Conservation (phyloP, 1,140 invertebrate species). For the Brevipalpus yothersi region DNA sequence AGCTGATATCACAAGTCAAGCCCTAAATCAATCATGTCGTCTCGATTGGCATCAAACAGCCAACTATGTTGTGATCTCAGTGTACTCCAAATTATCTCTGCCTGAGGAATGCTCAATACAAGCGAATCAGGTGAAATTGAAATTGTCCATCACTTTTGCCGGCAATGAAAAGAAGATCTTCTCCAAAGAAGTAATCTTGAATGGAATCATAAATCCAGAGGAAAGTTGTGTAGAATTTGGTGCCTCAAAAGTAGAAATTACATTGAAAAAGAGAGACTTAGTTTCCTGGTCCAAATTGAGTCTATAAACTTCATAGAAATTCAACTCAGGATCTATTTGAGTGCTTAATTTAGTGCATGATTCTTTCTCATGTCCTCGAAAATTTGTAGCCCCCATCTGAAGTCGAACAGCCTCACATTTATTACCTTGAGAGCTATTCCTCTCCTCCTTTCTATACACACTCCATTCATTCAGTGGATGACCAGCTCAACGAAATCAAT, state of each 20-base stretch:
- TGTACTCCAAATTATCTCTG: conserved; percentile 74
- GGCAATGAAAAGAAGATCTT: conserved; percentile 43
- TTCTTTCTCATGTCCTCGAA: too few species aligned
- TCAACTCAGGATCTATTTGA: too few species aligned
- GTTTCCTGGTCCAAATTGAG: conserved; percentile 43
- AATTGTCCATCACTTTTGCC: conserved; percentile 45
- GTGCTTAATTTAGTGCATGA: too few species aligned
- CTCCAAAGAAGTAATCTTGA: conserved; percentile 50
- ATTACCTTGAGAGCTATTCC: too few species aligned
- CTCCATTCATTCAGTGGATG: too few species aligned
- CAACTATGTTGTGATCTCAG: conserved; percentile 47
- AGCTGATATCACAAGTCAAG: conserved; percentile 16
- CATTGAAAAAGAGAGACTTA: conserved; percentile 58
- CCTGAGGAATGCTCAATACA: conserved; percentile 45
- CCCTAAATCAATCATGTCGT: conserved; percentile 42
- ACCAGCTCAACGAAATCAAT: too few species aligned
- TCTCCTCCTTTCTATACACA: too few species aligned
- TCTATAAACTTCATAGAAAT: too few species aligned
- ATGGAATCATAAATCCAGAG: conserved; percentile 38
- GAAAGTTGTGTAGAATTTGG: conserved; percentile 47
- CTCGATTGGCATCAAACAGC: conserved; percentile 84
- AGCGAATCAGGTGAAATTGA: conserved; percentile 56
- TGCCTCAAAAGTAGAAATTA: conserved; percentile 85
- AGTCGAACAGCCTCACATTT: too few species aligned
- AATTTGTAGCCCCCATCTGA: too few species aligned